Evolutionary conservation across 2,113 vertebrate species (phyloP), one percentile per base, ranked within the genome.

Genomic region (Nannospalax galili): DNA sequence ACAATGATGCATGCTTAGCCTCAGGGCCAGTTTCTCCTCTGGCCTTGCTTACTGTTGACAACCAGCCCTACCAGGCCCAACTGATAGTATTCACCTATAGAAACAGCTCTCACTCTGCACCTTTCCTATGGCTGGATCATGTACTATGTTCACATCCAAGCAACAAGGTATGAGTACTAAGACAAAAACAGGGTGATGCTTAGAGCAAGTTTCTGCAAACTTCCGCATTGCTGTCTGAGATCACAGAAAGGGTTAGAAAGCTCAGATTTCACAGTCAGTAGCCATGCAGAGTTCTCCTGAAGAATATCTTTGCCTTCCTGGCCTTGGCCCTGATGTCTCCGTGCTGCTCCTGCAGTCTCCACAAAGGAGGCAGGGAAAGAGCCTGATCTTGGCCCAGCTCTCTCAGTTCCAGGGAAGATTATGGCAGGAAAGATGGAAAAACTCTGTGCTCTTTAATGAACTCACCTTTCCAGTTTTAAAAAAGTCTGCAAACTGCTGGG

Each of bases 401-500:
- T 90, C 28, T 74, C 72, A 8, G 60, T 67, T 77, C 87, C 37
- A 84, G 42, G 60, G 79, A n/a, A 84, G 87, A 73, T 62, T 2
- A 84, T 64, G 60, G 70, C 78, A 93, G 14, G 37, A 24, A 82
- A 73, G 72, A 87, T 11, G 77, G 74, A 69, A 62, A 91, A 96
- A 65, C 22, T 73, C 84, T 1, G 3, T n/a, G 20, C 73, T 90
- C 45, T 77, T 80, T 69, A 81, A 77, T 52, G 40, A 96, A 81
- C 72, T 93, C 86, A 62, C 93, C 79, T 81, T 84, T 90, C 90
- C 64, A 84, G 70, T 88, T 78, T 89, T 82, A 90, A 48, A 95
- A 73, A 67, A 45, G 72, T 82, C 81, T 93, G 58, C 74, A 60
- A 72, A 86, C 79, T 84, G 79, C 84, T 91, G 75, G 78, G 82